Base-by-base conservation (phyloP, 2,113 vertebrate genomes). In the Myxocyprinus asiaticus region DNA sequence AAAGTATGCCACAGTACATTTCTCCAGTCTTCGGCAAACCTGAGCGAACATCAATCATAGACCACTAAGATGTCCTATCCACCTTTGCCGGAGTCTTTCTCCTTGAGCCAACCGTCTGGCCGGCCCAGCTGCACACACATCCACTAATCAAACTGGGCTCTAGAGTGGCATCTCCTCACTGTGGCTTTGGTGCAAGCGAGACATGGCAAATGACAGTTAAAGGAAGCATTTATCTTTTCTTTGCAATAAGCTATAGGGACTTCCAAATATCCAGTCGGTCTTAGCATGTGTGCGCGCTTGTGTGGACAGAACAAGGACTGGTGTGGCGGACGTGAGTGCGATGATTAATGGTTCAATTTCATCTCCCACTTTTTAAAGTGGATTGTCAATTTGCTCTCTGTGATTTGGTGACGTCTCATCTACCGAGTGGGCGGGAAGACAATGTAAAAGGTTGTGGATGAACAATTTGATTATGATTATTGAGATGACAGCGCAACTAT, bases 271-370 rank as follows among this genome's bases (percentile, higher is more conserved):
- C 7, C 59, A 64, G 63, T 61, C 64, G 73, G 59, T 62, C 61
- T 73, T 11, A 48, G 72, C 70, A 15, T 62, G 69, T 50, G 48
- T 59, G n/a, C 42, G 22, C 22, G 22, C 22, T 33, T 33, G 22
- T 33, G 17, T 5, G 66, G 74, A 73, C 42, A 68, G 68, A 56
- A n/a, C 44, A 48, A 78, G 77, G 71, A 77, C 78, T 47, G 44
- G 68, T 67, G 59, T 50, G 67, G 67, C 79, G 77, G 70, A 69
- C 42, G 67, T 72, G 56, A 80, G 75, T 53, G 51, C 67, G 78
- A 81, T 86, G 81, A 86, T 84, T 84, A 86, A 84, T 84, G 82
- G 78, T 75, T 80, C 71, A 84, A 86, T 86, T 86, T 84, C 82
- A 80, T 82, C 75, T 77, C 53, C 45, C 72, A 81, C 69, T 83